phyloP scores from a whole-genome alignment of 2,888 invertebrate genomes.

The Acanthoscelides obtectus region DNA sequence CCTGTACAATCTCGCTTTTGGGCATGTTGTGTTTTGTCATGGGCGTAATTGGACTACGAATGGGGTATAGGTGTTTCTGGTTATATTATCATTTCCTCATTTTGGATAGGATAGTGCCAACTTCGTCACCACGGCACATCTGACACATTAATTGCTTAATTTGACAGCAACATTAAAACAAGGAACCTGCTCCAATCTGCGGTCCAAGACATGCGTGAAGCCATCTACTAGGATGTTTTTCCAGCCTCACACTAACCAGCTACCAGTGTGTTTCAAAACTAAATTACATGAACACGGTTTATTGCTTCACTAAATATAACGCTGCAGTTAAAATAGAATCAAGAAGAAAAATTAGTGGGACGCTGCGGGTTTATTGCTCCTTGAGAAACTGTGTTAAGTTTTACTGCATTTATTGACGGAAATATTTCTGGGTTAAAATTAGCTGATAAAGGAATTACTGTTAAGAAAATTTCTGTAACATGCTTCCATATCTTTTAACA shows the following conservation, averaged over 20 bases:
- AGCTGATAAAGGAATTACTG: no score
- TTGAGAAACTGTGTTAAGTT: conserved; percentile 15
- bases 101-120: no score
- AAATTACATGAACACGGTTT: not conserved
- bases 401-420: not conserved
- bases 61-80: no score
- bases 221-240: not conserved
- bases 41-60: no score
- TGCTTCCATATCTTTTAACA: no score
- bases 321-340: conserved; percentile 13
- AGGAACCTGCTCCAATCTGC: not conserved
- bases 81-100: no score
- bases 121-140: not conserved
- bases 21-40: no score
- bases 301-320: conserved; percentile 15
- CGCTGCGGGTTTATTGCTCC: conserved; percentile 16
- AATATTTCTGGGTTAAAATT: not conserved
- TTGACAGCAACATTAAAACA: not conserved
- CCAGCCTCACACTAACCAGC: not conserved
- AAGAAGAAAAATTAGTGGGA: conserved; percentile 14
- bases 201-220: not conserved
- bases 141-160: not conserved
- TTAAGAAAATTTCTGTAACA: no score
- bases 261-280: not conserved
- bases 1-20: no score